Conservation (phyloP, 2,888 invertebrate genomes). For the Polyommatus iphigenia region DNA sequence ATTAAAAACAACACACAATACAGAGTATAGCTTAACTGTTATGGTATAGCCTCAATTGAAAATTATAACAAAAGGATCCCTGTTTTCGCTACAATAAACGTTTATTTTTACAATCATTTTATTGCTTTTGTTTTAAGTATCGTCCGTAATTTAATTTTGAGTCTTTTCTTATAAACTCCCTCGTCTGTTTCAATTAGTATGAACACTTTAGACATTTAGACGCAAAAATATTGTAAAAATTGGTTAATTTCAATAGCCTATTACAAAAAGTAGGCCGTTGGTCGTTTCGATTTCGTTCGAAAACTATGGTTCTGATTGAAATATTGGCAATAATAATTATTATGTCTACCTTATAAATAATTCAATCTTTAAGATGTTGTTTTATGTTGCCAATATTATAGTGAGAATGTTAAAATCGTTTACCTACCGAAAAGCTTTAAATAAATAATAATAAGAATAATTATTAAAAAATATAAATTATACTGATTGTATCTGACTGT, state of each 20-base stretch:
- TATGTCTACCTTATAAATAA: too few relatives aligned
- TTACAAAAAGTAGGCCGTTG: too few relatives aligned
- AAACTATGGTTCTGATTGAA: too few relatives aligned
- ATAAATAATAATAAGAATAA: too few relatives aligned
- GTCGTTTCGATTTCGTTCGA: too few relatives aligned
- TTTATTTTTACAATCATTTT: conserved; percentile 20
- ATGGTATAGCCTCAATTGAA: conserved; percentile 17
- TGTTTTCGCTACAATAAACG: conserved; percentile 26
- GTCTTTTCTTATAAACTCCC: conserved; percentile 6
- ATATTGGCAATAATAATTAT: too few relatives aligned
- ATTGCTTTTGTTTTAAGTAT: conserved; percentile 21
- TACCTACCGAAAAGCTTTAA: too few relatives aligned
- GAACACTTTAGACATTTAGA: background rate
- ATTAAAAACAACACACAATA: conserved; percentile 26
- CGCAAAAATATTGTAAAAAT: background rate
- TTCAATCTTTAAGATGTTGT: too few relatives aligned
- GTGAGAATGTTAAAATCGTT: too few relatives aligned
- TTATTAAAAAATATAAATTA: too few relatives aligned
- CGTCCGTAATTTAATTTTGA: conserved; percentile 2
- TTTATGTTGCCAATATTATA: too few relatives aligned
- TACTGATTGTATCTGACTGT: background rate
- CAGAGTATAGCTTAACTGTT: conserved; percentile 16
- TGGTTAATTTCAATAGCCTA: too few relatives aligned
- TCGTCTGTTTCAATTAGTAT: background rate
- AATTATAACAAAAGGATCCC: conserved; percentile 17